Evolutionary conservation across 2,113 vertebrate genomes (phyloP).

Genomic region (Hystrix cristata): DNA sequence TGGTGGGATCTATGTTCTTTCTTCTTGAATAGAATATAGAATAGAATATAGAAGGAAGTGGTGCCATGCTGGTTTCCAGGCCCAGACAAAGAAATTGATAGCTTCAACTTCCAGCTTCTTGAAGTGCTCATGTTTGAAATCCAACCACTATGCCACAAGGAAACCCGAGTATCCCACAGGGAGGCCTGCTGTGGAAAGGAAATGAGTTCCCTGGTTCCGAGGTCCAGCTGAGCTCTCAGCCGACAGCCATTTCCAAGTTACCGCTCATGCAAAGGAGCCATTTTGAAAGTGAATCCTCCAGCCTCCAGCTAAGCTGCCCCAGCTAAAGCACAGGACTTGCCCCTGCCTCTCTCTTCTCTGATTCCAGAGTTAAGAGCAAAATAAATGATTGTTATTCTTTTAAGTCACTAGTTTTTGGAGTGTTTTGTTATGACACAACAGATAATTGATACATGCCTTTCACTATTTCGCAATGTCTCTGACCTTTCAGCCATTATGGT

Average conservation of each 20-base stretch:
- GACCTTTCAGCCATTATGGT: constrained; percentile 41
- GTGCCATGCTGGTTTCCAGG: neutral
- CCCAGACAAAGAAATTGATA: neutral
- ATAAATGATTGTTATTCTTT: constrained; percentile 16
- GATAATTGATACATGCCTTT: constrained; percentile 25
- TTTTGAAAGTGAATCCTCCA: constrained; percentile 25
- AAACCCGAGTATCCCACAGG: neutral
- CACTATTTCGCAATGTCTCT: constrained; percentile 51
- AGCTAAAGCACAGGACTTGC: neutral
- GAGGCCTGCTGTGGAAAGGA: neutral
- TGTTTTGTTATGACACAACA: constrained; percentile 17
- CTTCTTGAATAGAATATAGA: neutral
- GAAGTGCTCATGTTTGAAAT: neutral
- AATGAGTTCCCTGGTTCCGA: neutral
- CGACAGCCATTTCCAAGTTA: neutral
- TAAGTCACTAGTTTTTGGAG: neutral
- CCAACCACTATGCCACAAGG: neutral
- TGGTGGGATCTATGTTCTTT: neutral
- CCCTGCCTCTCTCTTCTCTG: neutral
- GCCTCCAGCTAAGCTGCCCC: neutral
- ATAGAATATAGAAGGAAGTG: neutral
- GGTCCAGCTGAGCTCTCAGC: neutral
- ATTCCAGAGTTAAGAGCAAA: constrained; percentile 15
- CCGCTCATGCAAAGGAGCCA: neutral
- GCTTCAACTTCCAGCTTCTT: constrained; percentile 39